A percentile compares a stretch with the other conserved stretches of the same genome.
These are phyloP conservation scores for Drosophila yooni DNA, from an alignment of 2,888 invertebrate species.

Conservation along the genomic window DNA sequence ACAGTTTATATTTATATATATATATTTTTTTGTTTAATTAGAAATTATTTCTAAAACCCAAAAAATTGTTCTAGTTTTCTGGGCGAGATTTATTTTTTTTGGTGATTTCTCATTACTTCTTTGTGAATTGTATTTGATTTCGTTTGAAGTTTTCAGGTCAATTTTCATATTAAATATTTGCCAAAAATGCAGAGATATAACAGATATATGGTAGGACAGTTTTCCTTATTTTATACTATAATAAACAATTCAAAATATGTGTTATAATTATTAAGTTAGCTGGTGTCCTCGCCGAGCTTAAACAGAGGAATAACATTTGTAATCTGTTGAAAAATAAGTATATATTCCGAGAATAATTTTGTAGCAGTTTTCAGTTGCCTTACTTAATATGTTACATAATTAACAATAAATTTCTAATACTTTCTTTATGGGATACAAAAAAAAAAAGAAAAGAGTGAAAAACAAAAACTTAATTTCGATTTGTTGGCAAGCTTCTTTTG, in stretches of 20 bases:
- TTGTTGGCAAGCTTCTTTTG: conserved; percentile 42
- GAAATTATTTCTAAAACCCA: no score
- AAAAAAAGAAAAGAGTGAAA: background rate
- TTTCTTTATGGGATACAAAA: background rate
- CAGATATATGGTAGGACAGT: background rate
- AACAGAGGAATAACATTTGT: background rate
- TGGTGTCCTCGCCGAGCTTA: no score
- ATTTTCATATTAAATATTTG: background rate
- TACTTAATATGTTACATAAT: background rate
- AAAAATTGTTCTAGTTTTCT: no score
- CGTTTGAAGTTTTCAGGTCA: no score
- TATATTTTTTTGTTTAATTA: no score
- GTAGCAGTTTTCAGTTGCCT: background rate
- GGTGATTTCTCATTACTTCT: no score
- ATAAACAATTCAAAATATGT: background rate
- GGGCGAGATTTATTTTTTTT: no score
- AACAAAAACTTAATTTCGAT: conserved; percentile 43
- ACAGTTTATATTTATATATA: no score
- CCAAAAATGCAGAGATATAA: background rate
- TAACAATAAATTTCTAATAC: background rate
- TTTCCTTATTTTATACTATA: no score
- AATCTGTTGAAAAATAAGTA: background rate
- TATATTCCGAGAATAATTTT: background rate
- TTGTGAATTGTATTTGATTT: no score
- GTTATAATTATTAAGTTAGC: background rate